A percentile compares a stretch with the other conserved stretches of the same genome.
phyloP scores from a whole-genome alignment of 2,113 vertebrate species.

The Cololabis saira region DNA sequence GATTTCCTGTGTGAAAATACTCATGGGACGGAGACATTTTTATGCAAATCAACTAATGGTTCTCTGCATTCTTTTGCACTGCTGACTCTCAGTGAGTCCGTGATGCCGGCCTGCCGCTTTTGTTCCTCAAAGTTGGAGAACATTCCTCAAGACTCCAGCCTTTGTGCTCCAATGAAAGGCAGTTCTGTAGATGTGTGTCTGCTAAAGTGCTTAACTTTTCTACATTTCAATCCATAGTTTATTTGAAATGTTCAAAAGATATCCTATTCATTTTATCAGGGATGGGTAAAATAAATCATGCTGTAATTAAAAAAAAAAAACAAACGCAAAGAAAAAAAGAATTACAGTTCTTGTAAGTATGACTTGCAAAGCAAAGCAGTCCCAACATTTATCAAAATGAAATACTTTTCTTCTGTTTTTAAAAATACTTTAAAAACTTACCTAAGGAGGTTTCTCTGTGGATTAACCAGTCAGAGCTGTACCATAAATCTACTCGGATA shows the following conservation, averaged over 20 bases:
- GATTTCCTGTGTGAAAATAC: slow-evolving; percentile 22
- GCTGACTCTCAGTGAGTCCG: slow-evolving; percentile 35
- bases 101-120: slow-evolving; percentile 25
- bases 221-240: background rate
- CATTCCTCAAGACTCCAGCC: slow-evolving; percentile 64
- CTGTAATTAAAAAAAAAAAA: too few relatives aligned
- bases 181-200: slow-evolving; percentile 53
- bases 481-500: too few relatives aligned
- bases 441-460: too few relatives aligned
- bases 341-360: too few relatives aligned
- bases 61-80: slow-evolving; percentile 43
- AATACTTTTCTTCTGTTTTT: too few relatives aligned
- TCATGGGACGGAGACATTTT: background rate
- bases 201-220: slow-evolving; percentile 7
- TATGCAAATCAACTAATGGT: slow-evolving; percentile 36
- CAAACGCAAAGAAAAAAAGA: too few relatives aligned
- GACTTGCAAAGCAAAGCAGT: too few relatives aligned
- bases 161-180: slow-evolving; percentile 66
- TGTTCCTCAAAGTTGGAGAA: slow-evolving; percentile 39
- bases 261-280: too few relatives aligned
- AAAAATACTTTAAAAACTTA: too few relatives aligned
- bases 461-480: too few relatives aligned
- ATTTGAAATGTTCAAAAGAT: background rate
- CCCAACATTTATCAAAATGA: too few relatives aligned
- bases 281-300: too few relatives aligned